A percentile compares a stretch with the other conserved stretches of the same genome.
These are phyloP conservation scores for Sesia bembeciformis DNA, from an alignment of 2,888 invertebrate genomes.

Conservation along the genomic window DNA sequence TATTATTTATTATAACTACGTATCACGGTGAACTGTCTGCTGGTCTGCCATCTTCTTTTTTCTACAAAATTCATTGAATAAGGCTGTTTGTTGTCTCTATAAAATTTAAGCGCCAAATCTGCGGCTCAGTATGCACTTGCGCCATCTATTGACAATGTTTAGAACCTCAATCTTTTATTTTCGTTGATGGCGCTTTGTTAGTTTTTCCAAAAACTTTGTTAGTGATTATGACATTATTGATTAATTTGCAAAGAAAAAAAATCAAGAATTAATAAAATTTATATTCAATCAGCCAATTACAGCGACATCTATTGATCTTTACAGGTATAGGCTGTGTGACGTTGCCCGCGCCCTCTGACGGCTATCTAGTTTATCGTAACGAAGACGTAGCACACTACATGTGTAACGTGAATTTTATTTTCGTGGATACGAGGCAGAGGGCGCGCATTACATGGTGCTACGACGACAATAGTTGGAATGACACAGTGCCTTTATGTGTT, in stretches of 20 bases:
- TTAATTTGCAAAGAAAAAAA: background rate
- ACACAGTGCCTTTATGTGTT: conserved; percentile 75
- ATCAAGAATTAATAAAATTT: too few species aligned
- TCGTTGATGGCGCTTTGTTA: too few species aligned
- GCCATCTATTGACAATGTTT: too few species aligned
- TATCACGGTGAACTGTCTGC: too few species aligned
- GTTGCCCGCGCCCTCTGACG: conserved; percentile 77
- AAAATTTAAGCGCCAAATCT: too few species aligned
- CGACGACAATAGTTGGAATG: conserved; percentile 79
- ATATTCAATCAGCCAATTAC: too few species aligned
- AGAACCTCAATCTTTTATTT: too few species aligned
- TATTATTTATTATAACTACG: too few species aligned
- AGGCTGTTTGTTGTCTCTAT: too few species aligned
- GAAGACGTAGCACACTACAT: conserved; percentile 78
- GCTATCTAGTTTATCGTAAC: conserved; percentile 79
- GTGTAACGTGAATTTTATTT: conserved; percentile 80
- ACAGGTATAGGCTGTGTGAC: conserved; percentile 81
- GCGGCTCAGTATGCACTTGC: too few species aligned
- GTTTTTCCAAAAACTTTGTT: background rate
- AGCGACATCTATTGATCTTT: conserved; percentile 7
- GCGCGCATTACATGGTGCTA: conserved; percentile 77
- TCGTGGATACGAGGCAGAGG: conserved; percentile 78
- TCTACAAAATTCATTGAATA: too few species aligned
- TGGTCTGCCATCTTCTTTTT: too few species aligned
- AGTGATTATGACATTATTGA: background rate